Evolutionary conservation across 2,113 vertebrate species (phyloP).

Genomic region (Perca flavescens): DNA sequence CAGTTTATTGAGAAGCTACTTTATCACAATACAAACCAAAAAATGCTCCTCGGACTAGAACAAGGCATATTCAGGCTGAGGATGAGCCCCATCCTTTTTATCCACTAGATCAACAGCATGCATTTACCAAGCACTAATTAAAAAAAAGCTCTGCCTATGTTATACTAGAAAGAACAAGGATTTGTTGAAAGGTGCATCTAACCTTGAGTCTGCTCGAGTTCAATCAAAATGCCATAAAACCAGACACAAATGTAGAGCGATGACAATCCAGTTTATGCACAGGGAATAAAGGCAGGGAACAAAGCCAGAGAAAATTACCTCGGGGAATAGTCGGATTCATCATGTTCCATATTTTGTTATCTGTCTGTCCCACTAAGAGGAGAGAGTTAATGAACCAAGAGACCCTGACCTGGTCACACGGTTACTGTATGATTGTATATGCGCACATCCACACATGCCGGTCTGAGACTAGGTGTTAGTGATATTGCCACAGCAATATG

Average conservation of each 20-base stretch:
- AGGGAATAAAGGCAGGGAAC: slow-evolving; percentile 28
- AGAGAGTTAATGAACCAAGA: slow-evolving; percentile 89
- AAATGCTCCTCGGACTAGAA: background rate
- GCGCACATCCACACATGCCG: background rate
- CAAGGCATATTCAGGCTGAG: background rate
- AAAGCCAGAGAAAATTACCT: slow-evolving; percentile 33
- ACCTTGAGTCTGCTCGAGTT: slow-evolving; percentile 50
- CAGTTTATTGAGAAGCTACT: slow-evolving; percentile 20
- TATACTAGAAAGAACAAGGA: slow-evolving; percentile 17
- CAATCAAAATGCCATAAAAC: slow-evolving; percentile 31
- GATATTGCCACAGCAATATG: slow-evolving; percentile 10
- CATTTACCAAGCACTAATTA: slow-evolving; percentile 41
- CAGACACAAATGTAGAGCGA: slow-evolving; percentile 44
- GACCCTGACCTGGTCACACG: slow-evolving; percentile 83
- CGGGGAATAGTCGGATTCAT: slow-evolving; percentile 42
- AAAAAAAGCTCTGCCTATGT: slow-evolving; percentile 31
- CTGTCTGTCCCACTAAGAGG: slow-evolving; percentile 88
- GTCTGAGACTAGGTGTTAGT: background rate
- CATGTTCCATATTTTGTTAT: slow-evolving; percentile 72
- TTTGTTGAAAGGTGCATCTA: slow-evolving; percentile 6
- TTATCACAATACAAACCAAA: slow-evolving; percentile 7
- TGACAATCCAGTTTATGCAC: slow-evolving; percentile 19
- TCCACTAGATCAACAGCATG: background rate
- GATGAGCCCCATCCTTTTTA: background rate
- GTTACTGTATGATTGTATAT: background rate